These are phyloP conservation scores for Dermatophagoides farinae DNA, from an alignment of 1,140 invertebrate species.

Conservation along the genomic window DNA sequence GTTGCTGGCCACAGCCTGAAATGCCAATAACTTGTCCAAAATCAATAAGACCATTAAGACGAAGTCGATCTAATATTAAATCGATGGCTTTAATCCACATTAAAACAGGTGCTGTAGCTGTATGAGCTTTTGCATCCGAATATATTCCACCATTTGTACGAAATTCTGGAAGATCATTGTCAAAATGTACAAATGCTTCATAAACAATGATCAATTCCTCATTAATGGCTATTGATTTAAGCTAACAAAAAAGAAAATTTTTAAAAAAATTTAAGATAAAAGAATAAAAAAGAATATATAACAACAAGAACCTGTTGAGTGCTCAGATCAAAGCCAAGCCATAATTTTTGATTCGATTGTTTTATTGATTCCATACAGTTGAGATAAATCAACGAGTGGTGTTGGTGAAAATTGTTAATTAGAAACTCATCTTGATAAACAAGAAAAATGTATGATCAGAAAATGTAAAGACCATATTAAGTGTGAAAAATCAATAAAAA, in stretches of 20 bases:
- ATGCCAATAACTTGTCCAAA: slow-evolving; percentile 58
- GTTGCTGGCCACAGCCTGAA: slow-evolving; percentile 78
- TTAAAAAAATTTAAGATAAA: neutral
- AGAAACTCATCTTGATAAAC: too few species aligned
- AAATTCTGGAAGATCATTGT: slow-evolving; percentile 71
- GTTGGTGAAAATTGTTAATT: too few species aligned
- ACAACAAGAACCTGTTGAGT: slow-evolving; percentile 19
- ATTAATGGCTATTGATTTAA: slow-evolving; percentile 69
- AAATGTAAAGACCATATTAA: too few species aligned
- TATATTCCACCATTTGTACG: slow-evolving; percentile 62
- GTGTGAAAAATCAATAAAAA: too few species aligned
- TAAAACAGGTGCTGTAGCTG: slow-evolving; percentile 56
- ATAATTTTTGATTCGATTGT: neutral
- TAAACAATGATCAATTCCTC: slow-evolving; percentile 47
- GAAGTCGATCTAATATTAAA: slow-evolving; percentile 61
- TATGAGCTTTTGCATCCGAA: slow-evolving; percentile 32
- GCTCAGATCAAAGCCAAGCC: slow-evolving; percentile 20
- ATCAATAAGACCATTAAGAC: slow-evolving; percentile 44
- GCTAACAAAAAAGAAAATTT: slow-evolving; percentile 34
- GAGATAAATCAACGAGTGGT: too few species aligned
- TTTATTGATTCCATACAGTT: too few species aligned
- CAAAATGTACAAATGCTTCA: slow-evolving; percentile 64
- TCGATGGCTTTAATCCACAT: slow-evolving; percentile 93
- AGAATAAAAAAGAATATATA: neutral
- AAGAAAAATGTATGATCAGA: too few species aligned